Percentiles rank a stretch among this genome's conserved stretches.
phyloP scores from a whole-genome alignment of 2,113 vertebrate species.

The Coracopsis vasa region DNA sequence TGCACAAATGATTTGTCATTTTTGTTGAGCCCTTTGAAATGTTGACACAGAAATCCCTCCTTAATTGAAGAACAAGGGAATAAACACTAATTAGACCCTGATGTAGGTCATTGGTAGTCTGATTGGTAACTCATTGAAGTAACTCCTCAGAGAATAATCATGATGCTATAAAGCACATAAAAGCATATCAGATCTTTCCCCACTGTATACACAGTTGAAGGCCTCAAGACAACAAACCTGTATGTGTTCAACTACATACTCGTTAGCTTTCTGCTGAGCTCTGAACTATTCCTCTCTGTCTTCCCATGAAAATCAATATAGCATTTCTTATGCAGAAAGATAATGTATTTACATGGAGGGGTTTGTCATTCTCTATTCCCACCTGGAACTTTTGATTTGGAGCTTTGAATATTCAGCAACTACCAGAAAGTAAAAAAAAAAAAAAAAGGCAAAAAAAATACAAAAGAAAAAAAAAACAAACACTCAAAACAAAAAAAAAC shows the following conservation, averaged over 20 bases:
- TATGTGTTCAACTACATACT: not conserved
- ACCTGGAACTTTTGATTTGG: not conserved
- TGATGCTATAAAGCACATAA: not conserved
- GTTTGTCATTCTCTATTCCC: not conserved
- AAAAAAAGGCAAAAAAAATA: too few species aligned
- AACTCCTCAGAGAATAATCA: not conserved
- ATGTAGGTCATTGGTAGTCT: not conserved
- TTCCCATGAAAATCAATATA: not conserved
- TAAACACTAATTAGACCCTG: not conserved
- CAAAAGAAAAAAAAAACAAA: too few species aligned
- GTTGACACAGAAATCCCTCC: not conserved
- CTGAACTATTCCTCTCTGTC: not conserved
- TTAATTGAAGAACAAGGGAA: not conserved
- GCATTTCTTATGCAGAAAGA: not conserved
- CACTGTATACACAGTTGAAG: not conserved
- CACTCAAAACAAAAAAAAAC: accelerated
- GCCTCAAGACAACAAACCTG: not conserved
- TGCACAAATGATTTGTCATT: not conserved
- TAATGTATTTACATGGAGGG: not conserved
- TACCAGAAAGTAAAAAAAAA: not conserved
- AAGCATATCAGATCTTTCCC: not conserved
- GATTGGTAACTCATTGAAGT: not conserved
- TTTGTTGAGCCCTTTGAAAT: not conserved
- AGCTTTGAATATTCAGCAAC: not conserved
- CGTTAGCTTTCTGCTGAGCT: not conserved